These are phyloP conservation scores for Telenomus remus DNA, from an alignment of 1,140 invertebrate genomes.

Conservation along the genomic window DNA sequence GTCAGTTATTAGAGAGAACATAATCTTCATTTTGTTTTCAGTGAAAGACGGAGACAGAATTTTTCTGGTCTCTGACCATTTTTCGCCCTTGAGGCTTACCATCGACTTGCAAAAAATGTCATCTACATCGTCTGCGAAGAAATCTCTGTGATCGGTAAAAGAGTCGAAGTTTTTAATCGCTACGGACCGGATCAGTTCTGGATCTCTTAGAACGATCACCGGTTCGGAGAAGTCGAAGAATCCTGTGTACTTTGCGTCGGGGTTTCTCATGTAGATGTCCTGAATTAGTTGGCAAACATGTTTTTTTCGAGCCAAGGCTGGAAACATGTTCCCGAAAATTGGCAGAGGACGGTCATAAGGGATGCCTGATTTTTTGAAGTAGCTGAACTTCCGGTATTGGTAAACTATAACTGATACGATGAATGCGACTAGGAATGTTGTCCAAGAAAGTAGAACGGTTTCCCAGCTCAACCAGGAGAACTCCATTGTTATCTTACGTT, in stretches of 20 bases:
- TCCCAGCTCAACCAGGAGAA: background rate
- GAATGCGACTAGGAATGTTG: background rate
- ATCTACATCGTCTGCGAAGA: constrained; percentile 71
- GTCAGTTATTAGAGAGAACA: constrained; percentile 63
- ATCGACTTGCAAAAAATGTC: constrained; percentile 76
- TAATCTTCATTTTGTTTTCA: constrained; percentile 64
- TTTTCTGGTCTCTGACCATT: constrained; percentile 68
- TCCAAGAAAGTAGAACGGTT: background rate
- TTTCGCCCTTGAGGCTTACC: constrained; percentile 73
- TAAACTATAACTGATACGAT: background rate
- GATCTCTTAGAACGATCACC: background rate
- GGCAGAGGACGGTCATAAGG: background rate
- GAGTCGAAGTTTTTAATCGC: constrained; percentile 45
- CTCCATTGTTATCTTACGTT: too few relatives aligned
- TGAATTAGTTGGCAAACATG: background rate
- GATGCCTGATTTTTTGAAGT: background rate
- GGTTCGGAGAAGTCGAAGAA: background rate
- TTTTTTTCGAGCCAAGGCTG: background rate
- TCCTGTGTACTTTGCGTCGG: constrained; percentile 6
- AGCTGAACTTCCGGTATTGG: background rate
- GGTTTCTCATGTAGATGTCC: background rate
- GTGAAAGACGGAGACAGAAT: constrained; percentile 70
- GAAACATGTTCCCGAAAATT: constrained; percentile 5
- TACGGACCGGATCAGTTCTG: constrained; percentile 2
- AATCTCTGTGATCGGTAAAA: constrained; percentile 67